phyloP scores from a whole-genome alignment of 2,888 invertebrate genomes.

The Lissonota sp. region DNA sequence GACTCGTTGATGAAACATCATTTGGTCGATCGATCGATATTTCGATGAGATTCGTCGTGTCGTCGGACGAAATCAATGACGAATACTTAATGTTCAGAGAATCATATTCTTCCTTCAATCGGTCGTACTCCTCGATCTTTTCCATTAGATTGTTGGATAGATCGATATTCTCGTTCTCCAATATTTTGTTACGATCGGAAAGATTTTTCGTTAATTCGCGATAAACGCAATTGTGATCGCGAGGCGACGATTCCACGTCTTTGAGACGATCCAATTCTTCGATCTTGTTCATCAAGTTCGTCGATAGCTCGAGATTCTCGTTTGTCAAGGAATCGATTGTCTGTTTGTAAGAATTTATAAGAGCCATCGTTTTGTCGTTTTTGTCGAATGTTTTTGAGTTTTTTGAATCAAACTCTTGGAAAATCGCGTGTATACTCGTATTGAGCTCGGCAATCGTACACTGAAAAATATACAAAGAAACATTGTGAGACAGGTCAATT shows the following conservation, averaged over 20 bases:
- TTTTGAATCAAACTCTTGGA: conserved; percentile 54
- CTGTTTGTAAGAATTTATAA: conserved; percentile 64
- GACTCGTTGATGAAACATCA: background rate
- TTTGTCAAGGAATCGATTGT: conserved; percentile 70
- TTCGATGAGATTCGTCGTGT: conserved; percentile 37
- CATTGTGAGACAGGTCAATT: too few species aligned
- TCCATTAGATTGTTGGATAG: conserved; percentile 75
- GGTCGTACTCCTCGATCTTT: conserved; percentile 76
- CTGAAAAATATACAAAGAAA: conserved; percentile 59
- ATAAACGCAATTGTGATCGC: conserved; percentile 75
- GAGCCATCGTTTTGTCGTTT: conserved; percentile 57
- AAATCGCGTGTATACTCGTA: conserved; percentile 67
- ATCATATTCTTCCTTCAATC: conserved; percentile 68
- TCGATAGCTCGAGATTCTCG: conserved; percentile 84
- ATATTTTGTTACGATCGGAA: conserved; percentile 61
- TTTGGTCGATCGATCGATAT: conserved; percentile 29
- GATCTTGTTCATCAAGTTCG: conserved; percentile 86
- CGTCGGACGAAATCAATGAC: background rate
- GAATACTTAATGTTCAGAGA: conserved; percentile 56
- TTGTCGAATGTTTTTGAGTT: too few species aligned
- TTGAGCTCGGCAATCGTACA: conserved; percentile 72
- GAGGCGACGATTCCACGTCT: conserved; percentile 70
- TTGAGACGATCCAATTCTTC: conserved; percentile 79
- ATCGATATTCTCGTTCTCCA: conserved; percentile 73
- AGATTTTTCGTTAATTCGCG: conserved; percentile 68